Evolutionary conservation across 2,888 invertebrate species (phyloP).

Genomic region (Dryocosmus kuriphilus): DNA sequence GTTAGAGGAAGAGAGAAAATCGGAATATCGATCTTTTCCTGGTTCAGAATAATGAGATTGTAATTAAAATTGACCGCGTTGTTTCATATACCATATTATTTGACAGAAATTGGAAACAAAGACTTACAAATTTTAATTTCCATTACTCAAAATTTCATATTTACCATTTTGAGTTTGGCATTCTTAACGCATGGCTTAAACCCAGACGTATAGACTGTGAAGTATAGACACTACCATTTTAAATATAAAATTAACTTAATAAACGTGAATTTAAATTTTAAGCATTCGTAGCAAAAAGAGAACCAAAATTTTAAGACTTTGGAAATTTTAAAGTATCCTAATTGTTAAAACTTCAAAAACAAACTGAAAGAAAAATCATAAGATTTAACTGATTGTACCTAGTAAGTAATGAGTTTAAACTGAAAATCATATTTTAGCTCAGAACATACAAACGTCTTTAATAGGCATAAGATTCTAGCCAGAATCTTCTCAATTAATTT

Average conservation of each 20-base stretch:
- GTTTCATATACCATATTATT: slow-evolving; percentile 66
- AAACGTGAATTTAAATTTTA: too few species aligned
- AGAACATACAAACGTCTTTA: slow-evolving; percentile 58
- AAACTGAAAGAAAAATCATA: too few species aligned
- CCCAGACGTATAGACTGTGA: too few species aligned
- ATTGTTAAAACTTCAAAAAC: too few species aligned
- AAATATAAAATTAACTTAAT: too few species aligned
- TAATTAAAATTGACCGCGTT: slow-evolving; percentile 55
- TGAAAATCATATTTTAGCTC: slow-evolving; percentile 1
- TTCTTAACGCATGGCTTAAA: too few species aligned
- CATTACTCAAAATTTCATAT: not conserved
- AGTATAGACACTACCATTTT: too few species aligned
- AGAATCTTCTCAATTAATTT: slow-evolving; percentile 73
- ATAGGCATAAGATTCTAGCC: slow-evolving; percentile 58
- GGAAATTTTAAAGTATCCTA: too few species aligned
- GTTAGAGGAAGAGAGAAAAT: slow-evolving; percentile 38
- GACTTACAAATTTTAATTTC: too few species aligned
- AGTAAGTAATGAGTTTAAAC: not conserved
- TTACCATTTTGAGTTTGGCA: not conserved
- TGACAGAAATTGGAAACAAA: slow-evolving; percentile 25
- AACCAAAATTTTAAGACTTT: too few species aligned
- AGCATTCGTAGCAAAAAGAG: too few species aligned
- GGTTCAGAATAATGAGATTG: slow-evolving; percentile 68
- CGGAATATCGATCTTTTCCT: slow-evolving; percentile 41
- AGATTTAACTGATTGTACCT: too few species aligned